Percentiles rank a stretch among this genome's conserved stretches.
phyloP scores from a whole-genome alignment of 37 sponge, comb jelly and placozoan genomes.

The Axinella damicornis region DNA sequence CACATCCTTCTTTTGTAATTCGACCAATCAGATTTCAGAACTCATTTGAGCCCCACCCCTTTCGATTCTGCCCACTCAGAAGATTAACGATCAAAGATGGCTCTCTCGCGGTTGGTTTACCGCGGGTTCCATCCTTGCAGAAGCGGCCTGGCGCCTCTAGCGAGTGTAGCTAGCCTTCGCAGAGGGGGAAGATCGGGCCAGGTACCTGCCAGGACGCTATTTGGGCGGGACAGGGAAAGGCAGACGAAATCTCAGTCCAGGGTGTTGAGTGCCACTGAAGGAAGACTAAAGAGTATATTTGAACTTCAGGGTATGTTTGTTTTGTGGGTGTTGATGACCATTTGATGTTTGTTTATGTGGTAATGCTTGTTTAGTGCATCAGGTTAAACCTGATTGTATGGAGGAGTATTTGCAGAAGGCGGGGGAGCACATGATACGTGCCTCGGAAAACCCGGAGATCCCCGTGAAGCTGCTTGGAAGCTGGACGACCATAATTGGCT shows the following conservation, averaged over 20 bases:
- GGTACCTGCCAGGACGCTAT: constrained; percentile 13
- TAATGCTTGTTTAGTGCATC: constrained; percentile 51
- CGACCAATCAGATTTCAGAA: not conserved
- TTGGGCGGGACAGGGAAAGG: constrained; percentile 20
- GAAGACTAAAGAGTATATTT: constrained; percentile 11
- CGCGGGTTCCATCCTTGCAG: not conserved
- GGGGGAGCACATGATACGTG: constrained; percentile 45
- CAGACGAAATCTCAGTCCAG: constrained; percentile 60
- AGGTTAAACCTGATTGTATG: constrained; percentile 77
- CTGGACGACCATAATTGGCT: constrained; percentile 83
- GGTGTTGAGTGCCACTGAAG: constrained; percentile 48
- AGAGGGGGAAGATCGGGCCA: not conserved
- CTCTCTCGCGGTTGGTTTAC: not conserved
- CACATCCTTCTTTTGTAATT: not conserved
- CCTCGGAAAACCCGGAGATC: constrained; percentile 37
- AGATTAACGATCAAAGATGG: not conserved
- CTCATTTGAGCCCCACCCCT: not conserved
- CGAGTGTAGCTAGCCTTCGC: no score
- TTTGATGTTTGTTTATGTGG: not conserved
- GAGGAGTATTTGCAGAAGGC: constrained; percentile 72
- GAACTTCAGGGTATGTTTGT: constrained; percentile 51
- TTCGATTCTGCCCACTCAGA: not conserved
- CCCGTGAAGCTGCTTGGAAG: constrained; percentile 82
- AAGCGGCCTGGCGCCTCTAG: no score
- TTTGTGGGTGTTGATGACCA: not conserved